phyloP scores from a whole-genome alignment of 2,797 vertebrate genomes.

The Pelodytes ibericus region DNA sequence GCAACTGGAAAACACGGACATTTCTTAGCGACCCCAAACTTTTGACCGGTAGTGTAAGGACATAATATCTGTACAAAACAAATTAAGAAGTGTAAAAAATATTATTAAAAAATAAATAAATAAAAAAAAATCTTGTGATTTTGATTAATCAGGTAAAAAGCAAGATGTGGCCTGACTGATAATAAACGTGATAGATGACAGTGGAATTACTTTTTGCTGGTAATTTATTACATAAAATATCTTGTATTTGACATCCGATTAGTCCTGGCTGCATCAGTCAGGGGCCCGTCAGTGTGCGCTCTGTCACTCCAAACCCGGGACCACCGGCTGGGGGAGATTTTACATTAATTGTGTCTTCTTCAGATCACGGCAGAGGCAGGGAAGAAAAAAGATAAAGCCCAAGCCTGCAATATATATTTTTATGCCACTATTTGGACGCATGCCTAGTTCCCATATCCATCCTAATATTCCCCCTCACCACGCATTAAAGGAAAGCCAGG shows the following conservation, averaged over 20 bases:
- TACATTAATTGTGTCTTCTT: not conserved
- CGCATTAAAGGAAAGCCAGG: too few species aligned
- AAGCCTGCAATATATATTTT: not conserved
- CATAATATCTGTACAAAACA: too few species aligned
- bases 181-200: conserved; percentile 89
- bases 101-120: conserved; percentile 19
- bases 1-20: too few species aligned
- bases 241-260: conserved; percentile 87
- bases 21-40: too few species aligned
- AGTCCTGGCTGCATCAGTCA: conserved; percentile 84
- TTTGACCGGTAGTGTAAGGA: too few species aligned
- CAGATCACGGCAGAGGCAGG: not conserved
- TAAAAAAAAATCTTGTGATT: conserved; percentile 69
- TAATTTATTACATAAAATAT: conserved; percentile 89
- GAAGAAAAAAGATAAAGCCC: not conserved
- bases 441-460: too few species aligned
- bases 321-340: conserved; percentile 8
- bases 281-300: conserved; percentile 69
- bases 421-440: too few species aligned
- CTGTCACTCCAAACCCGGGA: conserved; percentile 28
- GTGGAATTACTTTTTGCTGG: conserved; percentile 82
- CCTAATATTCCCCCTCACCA: too few species aligned
- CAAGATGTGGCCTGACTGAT: conserved; percentile 83
- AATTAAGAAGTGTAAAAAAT: not conserved
- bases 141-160: conserved; percentile 83